Evolutionary conservation across 2,888 invertebrate species (phyloP).

Genomic region (Drymonia ruficornis): DNA sequence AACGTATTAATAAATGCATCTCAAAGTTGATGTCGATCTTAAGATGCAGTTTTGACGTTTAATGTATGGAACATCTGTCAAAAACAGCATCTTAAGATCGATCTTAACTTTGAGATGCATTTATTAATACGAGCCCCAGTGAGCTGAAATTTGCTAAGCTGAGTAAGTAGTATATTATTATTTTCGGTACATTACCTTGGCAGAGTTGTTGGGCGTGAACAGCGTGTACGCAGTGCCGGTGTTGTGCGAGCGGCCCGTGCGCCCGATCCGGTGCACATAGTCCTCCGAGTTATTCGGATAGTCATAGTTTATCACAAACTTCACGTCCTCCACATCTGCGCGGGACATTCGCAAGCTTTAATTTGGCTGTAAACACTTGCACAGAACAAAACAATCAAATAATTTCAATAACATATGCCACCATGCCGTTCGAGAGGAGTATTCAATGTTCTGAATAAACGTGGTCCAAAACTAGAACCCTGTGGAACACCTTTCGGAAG

Average conservation of each 20-base stretch:
- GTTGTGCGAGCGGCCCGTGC: slow-evolving; percentile 96
- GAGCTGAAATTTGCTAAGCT: too few relatives aligned
- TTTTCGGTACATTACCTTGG: slow-evolving; percentile 83
- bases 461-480: background rate
- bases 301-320: slow-evolving; percentile 99
- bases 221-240: slow-evolving; percentile 98
- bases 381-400: background rate
- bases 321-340: slow-evolving; percentile 99
- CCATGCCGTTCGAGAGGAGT: slow-evolving; percentile 25
- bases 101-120: too few relatives aligned
- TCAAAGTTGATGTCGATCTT: too few relatives aligned
- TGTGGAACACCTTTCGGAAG: background rate
- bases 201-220: slow-evolving; percentile 95
- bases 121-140: too few relatives aligned
- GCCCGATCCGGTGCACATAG: slow-evolving; percentile 98
- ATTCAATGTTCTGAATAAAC: slow-evolving; percentile 9
- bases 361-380: background rate
- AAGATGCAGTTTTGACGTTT: too few relatives aligned
- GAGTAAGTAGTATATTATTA: background rate
- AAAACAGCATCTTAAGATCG: too few relatives aligned
- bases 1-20: too few relatives aligned
- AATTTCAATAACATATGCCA: background rate
- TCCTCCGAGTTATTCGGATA: slow-evolving; percentile 99
- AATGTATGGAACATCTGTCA: too few relatives aligned
- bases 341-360: slow-evolving; percentile 32